phyloP scores from a whole-genome alignment of 2,888 invertebrate genomes.

The Acronicta aceris region DNA sequence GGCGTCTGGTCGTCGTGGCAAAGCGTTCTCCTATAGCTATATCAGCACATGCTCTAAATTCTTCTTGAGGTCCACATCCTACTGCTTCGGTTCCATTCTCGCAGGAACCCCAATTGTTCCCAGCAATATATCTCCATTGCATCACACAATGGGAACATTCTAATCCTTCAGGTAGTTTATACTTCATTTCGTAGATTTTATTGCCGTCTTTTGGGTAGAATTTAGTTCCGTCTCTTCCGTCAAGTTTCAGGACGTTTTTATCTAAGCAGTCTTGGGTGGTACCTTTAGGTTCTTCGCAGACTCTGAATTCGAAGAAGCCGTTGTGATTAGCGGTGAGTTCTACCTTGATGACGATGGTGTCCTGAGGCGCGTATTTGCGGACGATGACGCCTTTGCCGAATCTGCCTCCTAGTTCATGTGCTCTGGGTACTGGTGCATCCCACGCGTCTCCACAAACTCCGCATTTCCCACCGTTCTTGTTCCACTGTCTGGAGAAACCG shows the following conservation, averaged over 20 bases:
- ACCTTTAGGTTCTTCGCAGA: constrained; percentile 93
- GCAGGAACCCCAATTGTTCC: constrained; percentile 95
- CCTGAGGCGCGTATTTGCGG: constrained; percentile 92
- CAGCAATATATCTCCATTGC: constrained; percentile 97
- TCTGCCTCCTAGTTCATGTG: constrained; percentile 95
- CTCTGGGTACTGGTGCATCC: constrained; percentile 92
- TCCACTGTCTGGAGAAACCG: constrained; percentile 95
- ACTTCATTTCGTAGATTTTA: constrained; percentile 93
- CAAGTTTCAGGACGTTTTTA: constrained; percentile 90
- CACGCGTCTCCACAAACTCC: constrained; percentile 96
- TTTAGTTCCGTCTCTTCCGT: constrained; percentile 85
- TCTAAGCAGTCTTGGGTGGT: constrained; percentile 94
- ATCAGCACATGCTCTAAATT: constrained; percentile 96
- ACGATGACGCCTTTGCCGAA: constrained; percentile 95
- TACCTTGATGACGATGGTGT: constrained; percentile 92
- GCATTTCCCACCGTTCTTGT: constrained; percentile 94
- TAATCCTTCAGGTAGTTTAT: constrained; percentile 90
- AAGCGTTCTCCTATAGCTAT: constrained; percentile 91
- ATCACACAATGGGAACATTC: constrained; percentile 95
- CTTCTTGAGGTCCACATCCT: constrained; percentile 96
- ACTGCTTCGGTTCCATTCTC: constrained; percentile 93
- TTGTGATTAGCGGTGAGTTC: constrained; percentile 96
- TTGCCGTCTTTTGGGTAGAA: constrained; percentile 94
- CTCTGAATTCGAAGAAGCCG: constrained; percentile 95
- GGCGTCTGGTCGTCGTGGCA: constrained; percentile 80